These are phyloP conservation scores for Pristiophorus japonicus DNA, from an alignment of 2,113 vertebrate species.

Conservation along the genomic window DNA sequence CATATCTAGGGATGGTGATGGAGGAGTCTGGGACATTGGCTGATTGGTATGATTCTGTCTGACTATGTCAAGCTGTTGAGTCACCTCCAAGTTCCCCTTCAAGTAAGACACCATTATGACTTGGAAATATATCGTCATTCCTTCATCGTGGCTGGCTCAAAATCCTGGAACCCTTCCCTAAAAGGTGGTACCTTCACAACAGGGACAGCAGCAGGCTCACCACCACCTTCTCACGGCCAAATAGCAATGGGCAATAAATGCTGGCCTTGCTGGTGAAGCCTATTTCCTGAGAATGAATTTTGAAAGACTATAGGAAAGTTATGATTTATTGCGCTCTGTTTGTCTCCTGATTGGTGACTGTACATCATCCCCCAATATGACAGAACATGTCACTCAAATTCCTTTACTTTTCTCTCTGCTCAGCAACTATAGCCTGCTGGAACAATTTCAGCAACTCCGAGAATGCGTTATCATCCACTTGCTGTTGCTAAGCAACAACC, in stretches of 20 bases:
- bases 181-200: neutral
- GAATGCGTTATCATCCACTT: neutral
- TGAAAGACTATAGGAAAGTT: too few species aligned
- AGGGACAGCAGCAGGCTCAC: too few species aligned
- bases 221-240: too few species aligned
- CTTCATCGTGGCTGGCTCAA: neutral
- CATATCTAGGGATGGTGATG: neutral
- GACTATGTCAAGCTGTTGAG: neutral
- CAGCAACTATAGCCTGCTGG: neutral
- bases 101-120: neutral
- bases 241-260: neutral
- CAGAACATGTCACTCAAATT: neutral
- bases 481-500: slow-evolving; percentile 17
- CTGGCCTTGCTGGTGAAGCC: neutral
- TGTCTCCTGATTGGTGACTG: neutral
- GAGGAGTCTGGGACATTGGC: neutral
- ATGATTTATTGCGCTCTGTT: neutral
- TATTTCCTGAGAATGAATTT: neutral
- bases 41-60: neutral
- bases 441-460: neutral
- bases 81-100: neutral
- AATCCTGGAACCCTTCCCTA: neutral
- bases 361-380: neutral
- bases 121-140: neutral
- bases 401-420: neutral